Percentiles rank a stretch among this genome's conserved stretches.
These are phyloP conservation scores for Pemphigus obesinymphae DNA, from an alignment of 1,140 invertebrate species.

Conservation along the genomic window DNA sequence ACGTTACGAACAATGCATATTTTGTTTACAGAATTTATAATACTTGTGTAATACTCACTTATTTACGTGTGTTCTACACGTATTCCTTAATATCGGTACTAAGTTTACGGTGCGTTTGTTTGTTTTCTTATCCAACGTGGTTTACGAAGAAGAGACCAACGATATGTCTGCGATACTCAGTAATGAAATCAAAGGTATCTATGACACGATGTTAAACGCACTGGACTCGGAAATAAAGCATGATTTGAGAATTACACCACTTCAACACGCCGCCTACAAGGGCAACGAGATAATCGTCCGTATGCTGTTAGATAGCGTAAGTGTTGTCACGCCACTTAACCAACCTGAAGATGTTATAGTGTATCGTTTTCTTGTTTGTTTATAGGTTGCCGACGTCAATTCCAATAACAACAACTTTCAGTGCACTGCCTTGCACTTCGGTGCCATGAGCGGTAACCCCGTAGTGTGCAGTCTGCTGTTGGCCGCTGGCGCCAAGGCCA, in stretches of 20 bases:
- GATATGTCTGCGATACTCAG: constrained; percentile 66
- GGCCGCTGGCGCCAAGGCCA: constrained; percentile 77
- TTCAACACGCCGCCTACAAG: constrained; percentile 93
- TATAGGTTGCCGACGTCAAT: constrained; percentile 87
- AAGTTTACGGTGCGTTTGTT: background rate
- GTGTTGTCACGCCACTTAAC: constrained; percentile 47
- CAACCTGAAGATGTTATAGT: constrained; percentile 20
- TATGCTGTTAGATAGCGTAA: constrained; percentile 79
- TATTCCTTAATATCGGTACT: background rate
- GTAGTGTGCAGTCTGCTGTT: constrained; percentile 80
- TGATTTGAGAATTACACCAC: constrained; percentile 85
- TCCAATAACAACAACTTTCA: constrained; percentile 81
- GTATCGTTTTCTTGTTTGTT: constrained; percentile 42
- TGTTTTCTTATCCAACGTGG: background rate
- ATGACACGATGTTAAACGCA: constrained; percentile 62
- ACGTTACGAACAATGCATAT: background rate
- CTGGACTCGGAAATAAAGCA: constrained; percentile 67
- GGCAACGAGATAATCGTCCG: constrained; percentile 85
- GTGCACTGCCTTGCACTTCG: constrained; percentile 95
- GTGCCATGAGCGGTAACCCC: constrained; percentile 83
- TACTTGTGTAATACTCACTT: no score
- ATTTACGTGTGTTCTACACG: background rate
- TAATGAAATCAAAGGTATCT: constrained; percentile 62
- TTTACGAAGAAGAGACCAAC: background rate
- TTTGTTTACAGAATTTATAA: background rate